A percentile compares a stretch with the other conserved stretches of the same genome.
phyloP scores from a whole-genome alignment of 2,888 invertebrate genomes.

The Cephonodes hylas region DNA sequence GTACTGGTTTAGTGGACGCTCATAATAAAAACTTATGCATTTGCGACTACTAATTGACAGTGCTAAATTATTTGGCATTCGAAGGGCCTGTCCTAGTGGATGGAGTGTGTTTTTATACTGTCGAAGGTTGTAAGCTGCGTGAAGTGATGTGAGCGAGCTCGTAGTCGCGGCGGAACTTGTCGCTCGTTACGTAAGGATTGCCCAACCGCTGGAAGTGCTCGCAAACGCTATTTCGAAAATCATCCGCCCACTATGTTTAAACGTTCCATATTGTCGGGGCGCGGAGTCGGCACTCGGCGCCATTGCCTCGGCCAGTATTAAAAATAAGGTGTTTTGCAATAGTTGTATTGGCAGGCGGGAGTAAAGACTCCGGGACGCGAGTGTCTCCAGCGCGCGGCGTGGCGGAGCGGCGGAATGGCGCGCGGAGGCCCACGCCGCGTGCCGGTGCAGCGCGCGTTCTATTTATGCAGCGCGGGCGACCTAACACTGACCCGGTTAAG shows the following conservation, averaged over 20 bases:
- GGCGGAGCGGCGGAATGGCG: no score
- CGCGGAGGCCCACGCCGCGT: neutral
- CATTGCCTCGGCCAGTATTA: conserved; percentile 49
- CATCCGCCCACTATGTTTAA: conserved; percentile 54
- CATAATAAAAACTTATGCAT: neutral
- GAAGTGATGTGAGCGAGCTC: neutral
- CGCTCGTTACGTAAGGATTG: conserved; percentile 19
- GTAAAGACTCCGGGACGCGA: conserved; percentile 73
- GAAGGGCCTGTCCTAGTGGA: neutral
- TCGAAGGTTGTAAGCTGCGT: neutral
- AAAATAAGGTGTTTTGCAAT: conserved; percentile 56
- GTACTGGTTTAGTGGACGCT: no score
- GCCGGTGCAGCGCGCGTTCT: conserved; percentile 34
- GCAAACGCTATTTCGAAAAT: conserved; percentile 39
- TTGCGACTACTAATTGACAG: neutral
- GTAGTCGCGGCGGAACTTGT: conserved; percentile 3
- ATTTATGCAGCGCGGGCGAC: conserved; percentile 65
- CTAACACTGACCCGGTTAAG: conserved; percentile 79
- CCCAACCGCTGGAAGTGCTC: conserved; percentile 13
- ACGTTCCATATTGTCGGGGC: conserved; percentile 67
- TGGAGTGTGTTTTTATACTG: neutral
- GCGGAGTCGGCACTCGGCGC: conserved; percentile 28
- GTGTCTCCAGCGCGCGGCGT: conserved; percentile 11
- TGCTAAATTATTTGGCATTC: conserved; percentile 13
- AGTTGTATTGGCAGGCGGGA: conserved; percentile 58